These are phyloP conservation scores for Pelecanus crispus DNA, from an alignment of 2,113 vertebrate species.

Conservation along the genomic window DNA sequence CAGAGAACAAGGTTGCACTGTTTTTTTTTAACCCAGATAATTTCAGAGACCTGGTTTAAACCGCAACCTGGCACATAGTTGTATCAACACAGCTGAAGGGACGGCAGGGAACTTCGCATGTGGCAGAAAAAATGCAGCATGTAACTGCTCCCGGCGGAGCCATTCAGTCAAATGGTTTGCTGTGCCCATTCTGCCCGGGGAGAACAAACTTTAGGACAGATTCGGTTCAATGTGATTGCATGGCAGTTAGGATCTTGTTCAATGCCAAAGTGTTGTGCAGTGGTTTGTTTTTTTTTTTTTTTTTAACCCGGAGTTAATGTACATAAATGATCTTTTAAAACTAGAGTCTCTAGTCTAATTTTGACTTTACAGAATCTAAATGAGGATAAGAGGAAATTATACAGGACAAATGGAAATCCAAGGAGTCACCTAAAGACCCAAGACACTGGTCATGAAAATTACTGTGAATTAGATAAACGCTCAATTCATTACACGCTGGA, in stretches of 20 bases:
- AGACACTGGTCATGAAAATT: background rate
- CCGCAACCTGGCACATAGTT: background rate
- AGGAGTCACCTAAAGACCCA: background rate
- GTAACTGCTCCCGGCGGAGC: background rate
- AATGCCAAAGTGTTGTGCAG: background rate
- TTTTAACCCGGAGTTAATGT: background rate
- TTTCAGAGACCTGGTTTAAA: background rate
- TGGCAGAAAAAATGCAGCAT: background rate
- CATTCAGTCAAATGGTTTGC: background rate
- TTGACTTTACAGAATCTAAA: background rate
- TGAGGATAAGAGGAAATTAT: background rate
- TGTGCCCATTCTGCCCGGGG: background rate
- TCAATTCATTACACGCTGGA: background rate
- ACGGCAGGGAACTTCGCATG: background rate
- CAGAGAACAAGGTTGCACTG: background rate
- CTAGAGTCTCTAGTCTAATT: background rate
- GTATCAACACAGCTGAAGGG: background rate
- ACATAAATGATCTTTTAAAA: background rate
- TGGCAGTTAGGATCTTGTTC: background rate
- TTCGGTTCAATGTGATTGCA: background rate
- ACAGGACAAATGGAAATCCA: background rate
- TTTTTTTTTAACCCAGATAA: background rate
- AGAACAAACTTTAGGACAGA: background rate
- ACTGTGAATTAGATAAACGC: background rate
- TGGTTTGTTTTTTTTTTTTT: background rate